These are phyloP conservation scores for Eulacestoma nigropectus DNA, from an alignment of 2,113 vertebrate genomes.

Conservation along the genomic window DNA sequence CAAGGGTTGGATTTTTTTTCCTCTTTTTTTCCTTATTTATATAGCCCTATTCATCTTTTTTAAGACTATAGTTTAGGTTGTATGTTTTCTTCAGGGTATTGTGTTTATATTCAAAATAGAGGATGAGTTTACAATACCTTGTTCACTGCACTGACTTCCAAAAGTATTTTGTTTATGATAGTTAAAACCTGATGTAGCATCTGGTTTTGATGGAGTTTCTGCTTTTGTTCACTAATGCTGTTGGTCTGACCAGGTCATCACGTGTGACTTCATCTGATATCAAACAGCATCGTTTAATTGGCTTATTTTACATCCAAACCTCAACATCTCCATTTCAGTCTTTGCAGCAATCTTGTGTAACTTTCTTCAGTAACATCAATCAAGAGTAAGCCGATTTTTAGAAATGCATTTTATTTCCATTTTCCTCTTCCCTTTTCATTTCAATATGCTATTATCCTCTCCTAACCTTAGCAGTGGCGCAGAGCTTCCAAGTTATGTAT, in stretches of 20 bases:
- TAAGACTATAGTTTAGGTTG: background rate
- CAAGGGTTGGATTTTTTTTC: background rate
- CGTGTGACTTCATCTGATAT: background rate
- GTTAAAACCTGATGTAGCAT: constrained; percentile 6
- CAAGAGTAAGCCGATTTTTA: background rate
- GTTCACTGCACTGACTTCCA: background rate
- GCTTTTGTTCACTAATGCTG: background rate
- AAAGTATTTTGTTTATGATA: background rate
- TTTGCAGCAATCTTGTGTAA: background rate
- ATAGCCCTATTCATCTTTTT: background rate
- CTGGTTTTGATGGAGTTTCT: constrained; percentile 52
- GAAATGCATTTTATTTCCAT: background rate
- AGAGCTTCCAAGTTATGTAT: background rate
- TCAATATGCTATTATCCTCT: background rate
- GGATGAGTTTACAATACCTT: background rate
- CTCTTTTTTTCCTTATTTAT: background rate
- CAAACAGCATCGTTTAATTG: background rate
- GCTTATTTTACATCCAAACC: constrained; percentile 25
- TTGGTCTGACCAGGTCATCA: constrained; percentile 35
- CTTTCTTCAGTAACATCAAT: background rate
- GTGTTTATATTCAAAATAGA: background rate
- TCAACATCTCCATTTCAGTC: background rate
- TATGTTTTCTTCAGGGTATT: background rate
- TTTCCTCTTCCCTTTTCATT: background rate
- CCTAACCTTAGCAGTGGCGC: background rate